These are phyloP conservation scores for Climacteris rufus DNA, from an alignment of 2,113 vertebrate species.

Conservation along the genomic window DNA sequence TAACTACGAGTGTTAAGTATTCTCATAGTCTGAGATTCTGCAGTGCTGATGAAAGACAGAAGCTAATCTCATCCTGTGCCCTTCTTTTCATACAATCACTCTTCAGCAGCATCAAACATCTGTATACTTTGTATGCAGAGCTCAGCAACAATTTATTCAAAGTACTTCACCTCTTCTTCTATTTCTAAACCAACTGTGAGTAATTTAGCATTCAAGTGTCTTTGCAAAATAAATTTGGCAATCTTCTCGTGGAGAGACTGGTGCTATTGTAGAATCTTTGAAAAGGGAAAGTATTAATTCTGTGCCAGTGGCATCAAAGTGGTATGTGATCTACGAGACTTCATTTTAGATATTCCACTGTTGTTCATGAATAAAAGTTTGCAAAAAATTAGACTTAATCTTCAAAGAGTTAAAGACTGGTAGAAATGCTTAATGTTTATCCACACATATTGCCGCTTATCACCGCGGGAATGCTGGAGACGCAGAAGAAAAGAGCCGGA, in stretches of 20 bases:
- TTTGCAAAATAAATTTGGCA: constrained; percentile 22
- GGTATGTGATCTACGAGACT: background rate
- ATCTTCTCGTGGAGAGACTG: background rate
- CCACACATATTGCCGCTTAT: too few species aligned
- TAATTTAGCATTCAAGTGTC: background rate
- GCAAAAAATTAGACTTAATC: background rate
- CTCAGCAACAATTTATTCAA: constrained; percentile 40
- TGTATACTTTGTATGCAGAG: background rate
- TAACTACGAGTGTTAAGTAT: background rate
- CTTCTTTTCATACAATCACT: background rate
- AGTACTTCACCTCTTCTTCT: constrained; percentile 13
- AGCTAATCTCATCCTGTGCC: background rate
- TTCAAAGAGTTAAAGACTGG: background rate
- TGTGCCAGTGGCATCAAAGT: background rate
- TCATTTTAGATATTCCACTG: background rate
- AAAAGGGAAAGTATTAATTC: background rate
- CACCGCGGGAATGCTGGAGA: too few species aligned
- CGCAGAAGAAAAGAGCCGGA: too few species aligned
- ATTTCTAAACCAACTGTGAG: constrained; percentile 25
- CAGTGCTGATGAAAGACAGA: background rate
- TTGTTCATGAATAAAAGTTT: background rate
- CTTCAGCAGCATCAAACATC: background rate
- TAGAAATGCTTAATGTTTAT: background rate
- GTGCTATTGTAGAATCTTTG: background rate
- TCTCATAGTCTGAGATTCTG: background rate